Evolutionary conservation across 2,888 invertebrate species (phyloP).

Genomic region (Abscondita cerata): DNA sequence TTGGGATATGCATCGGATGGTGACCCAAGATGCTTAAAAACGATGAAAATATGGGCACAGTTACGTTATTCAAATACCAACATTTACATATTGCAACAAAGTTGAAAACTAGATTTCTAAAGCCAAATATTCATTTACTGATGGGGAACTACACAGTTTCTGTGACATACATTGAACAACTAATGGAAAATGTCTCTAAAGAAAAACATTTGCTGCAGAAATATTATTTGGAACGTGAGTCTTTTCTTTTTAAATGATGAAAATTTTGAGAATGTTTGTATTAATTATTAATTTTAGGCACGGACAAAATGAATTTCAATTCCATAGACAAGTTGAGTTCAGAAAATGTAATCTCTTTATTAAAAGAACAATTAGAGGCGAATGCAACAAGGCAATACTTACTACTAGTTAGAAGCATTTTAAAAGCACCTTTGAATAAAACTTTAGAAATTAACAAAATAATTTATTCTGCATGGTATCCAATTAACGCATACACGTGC

Average conservation of each 20-base stretch:
- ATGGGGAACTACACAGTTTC: constrained; percentile 14
- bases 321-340: constrained; percentile 15
- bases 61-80: background rate
- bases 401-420: too few relatives aligned
- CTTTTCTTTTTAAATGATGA: background rate
- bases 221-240: constrained; percentile 1
- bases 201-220: constrained; percentile 8
- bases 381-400: too few relatives aligned
- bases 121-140: constrained; percentile 12
- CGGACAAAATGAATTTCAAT: constrained; percentile 26
- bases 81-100: constrained; percentile 18
- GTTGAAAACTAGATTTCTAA: constrained; percentile 16
- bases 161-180: background rate
- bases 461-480: constrained; percentile 17
- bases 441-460: background rate
- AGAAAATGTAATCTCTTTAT: constrained; percentile 1
- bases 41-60: constrained; percentile 28
- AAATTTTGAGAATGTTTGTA: background rate
- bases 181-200: too few relatives aligned
- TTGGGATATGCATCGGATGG: constrained; percentile 37
- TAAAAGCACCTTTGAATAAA: constrained; percentile 8
- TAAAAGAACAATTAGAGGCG: background rate
- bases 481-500: constrained; percentile 23
- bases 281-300: background rate
- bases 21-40: constrained; percentile 35